Evolutionary conservation across 2,113 vertebrate genomes (phyloP), one percentile per base, ranked within the genome.

Genomic region (Holacanthus passer): DNA sequence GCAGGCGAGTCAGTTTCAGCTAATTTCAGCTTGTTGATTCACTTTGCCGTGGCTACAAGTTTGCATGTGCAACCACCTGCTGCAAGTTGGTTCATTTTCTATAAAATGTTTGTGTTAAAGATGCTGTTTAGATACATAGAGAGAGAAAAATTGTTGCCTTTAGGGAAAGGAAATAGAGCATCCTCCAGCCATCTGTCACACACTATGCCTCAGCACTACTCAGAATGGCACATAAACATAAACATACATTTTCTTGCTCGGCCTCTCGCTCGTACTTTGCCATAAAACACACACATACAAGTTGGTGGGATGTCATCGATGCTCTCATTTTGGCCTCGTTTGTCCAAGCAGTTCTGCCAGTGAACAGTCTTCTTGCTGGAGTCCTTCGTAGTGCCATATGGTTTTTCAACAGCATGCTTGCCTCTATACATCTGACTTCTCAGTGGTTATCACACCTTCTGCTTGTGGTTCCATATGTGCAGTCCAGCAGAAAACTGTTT

Each of bases 101-200:
- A 35, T 47, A 0, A 47, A 53, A 58, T 58, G n/a, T 75, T 81
- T 19, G n/a, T 72, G 29, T 80, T 20, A 41, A 48, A 73, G 0
- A 56, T 55, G 22, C 48, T 74, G 68, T 50, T 73, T 22, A 17
- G 19, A 58, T 29, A 48, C 48, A 56, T n/a, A 60, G 48, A 59
- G 41, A 70, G 63, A 77, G 45, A 86, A 65, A 66, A 16, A 31
- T 35, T 20, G 16, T 78, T 79, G 68, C 69, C 62, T 39, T 35
- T 14, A 73, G 78, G 48, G 60, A 58, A 39, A 68, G 41, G 75
- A 79, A 88, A 41, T 31, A 29, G 37, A 84, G 69, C 55, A 66
- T 75, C 75, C 70, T 60, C 39, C 53, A 64, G 81, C 92, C 88
- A 88, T 90, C 89, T 92, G 89, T 84, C 60, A 72, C 32, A 24